Conservation (phyloP, 1,140 invertebrate genomes). For the Cydia fagiglandana region DNA sequence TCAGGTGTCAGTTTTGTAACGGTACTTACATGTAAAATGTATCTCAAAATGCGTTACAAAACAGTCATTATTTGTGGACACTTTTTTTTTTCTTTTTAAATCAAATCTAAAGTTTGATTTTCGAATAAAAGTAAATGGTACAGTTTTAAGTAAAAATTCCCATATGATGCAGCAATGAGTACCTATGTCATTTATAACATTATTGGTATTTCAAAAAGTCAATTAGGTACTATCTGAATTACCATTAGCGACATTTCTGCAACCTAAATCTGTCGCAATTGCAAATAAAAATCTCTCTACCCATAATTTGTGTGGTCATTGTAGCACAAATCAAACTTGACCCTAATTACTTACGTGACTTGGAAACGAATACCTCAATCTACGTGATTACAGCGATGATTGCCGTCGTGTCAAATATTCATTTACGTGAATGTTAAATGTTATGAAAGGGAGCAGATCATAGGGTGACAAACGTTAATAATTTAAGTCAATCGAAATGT, state of each 20-base stretch:
- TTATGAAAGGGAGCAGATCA: background rate
- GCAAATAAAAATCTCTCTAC: slow-evolving; percentile 21
- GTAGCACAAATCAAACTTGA: slow-evolving; percentile 27
- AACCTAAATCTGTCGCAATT: background rate
- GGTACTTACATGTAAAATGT: no score
- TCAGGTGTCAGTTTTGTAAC: no score
- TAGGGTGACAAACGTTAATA: no score
- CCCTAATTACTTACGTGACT: slow-evolving; percentile 29
- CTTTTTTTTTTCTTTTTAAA: no score
- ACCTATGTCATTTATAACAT: no score
- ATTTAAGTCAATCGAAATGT: no score
- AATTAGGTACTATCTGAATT: background rate
- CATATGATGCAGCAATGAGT: no score
- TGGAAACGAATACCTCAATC: slow-evolving; percentile 28
- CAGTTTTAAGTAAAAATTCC: no score
- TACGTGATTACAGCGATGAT: slow-evolving; percentile 22
- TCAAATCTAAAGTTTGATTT: no score
- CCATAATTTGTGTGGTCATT: slow-evolving; percentile 14
- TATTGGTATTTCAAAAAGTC: background rate
- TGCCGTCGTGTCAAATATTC: slow-evolving; percentile 13
- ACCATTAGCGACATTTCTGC: background rate
- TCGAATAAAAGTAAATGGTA: no score
- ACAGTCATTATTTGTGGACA: no score
- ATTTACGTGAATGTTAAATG: slow-evolving; percentile 10
- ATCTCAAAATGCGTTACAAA: no score